Base-by-base conservation (phyloP, 92 coral and sea anemone species). In the Nematostella vectensis region DNA sequence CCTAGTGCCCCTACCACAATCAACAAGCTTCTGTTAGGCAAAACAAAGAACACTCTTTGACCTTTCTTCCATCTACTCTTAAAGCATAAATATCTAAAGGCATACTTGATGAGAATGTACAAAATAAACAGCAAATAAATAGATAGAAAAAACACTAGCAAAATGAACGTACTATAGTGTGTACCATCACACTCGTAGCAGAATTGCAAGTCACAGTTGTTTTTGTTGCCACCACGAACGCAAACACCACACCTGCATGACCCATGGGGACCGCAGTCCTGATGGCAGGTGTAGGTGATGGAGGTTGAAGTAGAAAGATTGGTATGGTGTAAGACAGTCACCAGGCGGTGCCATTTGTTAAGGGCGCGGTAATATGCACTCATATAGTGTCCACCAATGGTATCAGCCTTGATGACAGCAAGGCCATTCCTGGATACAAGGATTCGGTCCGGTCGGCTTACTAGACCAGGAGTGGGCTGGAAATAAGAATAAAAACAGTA, bases 171-270 rank as follows among this genome's bases (percentile, higher is more conserved):
- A 49, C 58, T 76, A 40, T 82, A 93, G 66, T 82, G 99, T 15
- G 86, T 61, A 26, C 76, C 71, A 39, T 74, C 78, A 54, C 99
- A 93, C 49, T 93, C 99, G 2, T 68, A 62, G 38, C 99, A 93
- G 27, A 66, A 61, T 20, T 77, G 81, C 15, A 87, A 75, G 50
- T 82, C 79, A 65, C 99, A 93, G 49, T 57, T 93, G 15, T 74
- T 66, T 23, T 63, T 58, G 50, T 74, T 76, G 11, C 96, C 91
- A 13, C 96, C 96, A 16, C 55, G 71, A 43, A 93, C 86, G 48
- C 99, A 93, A 17, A 93, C 74, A 45, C 99, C 96, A 68, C 99
- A 93, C 62, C 99, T 96, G 31, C 99, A 93, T 4, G 99, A 93
- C 2, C 96, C 99, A 58, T 87, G 99, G 19, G 99, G 99, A 4